Evolutionary conservation across 2,888 invertebrate species (phyloP).

Genomic region (Magallana nippona): DNA sequence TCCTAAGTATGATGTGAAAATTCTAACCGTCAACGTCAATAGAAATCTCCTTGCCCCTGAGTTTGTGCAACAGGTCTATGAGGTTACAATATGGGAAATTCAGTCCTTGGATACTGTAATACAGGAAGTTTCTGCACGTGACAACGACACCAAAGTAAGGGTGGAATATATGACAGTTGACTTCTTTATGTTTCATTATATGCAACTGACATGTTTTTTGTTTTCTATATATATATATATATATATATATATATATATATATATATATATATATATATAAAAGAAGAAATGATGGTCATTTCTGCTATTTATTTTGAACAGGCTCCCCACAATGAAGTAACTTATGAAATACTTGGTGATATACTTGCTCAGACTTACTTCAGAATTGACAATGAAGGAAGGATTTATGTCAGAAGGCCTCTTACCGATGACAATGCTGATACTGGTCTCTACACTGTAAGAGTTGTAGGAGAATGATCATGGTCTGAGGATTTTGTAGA

Average conservation of each 20-base stretch:
- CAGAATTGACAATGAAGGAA: conserved; percentile 47
- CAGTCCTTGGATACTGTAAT: conserved; percentile 58
- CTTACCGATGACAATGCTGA: conserved; percentile 49
- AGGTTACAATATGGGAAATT: conserved; percentile 65
- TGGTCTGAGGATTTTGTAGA: no score
- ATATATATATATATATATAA: no score
- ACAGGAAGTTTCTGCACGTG: conserved; percentile 61
- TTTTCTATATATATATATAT: no score
- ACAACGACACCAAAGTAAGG: conserved; percentile 64
- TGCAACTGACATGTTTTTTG: no score
- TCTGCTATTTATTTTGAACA: conserved; percentile 44
- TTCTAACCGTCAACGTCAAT: conserved; percentile 60
- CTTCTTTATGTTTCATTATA: no score
- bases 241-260: no score
- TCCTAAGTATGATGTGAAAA: conserved; percentile 54
- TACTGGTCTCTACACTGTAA: conserved; percentile 44
- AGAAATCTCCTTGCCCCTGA: conserved; percentile 69
- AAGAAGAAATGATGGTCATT: no score
- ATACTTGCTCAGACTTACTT: conserved; percentile 56
- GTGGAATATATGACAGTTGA: background rate
- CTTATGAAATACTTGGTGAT: conserved; percentile 55
- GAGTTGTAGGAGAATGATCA: background rate
- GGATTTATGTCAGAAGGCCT: conserved; percentile 40
- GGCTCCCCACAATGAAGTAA: conserved; percentile 60
- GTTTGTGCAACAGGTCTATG: conserved; percentile 51